Evolutionary conservation across 2,888 invertebrate species (phyloP), one percentile per base, ranked within the genome.

Genomic region (Microplitis manilae): DNA sequence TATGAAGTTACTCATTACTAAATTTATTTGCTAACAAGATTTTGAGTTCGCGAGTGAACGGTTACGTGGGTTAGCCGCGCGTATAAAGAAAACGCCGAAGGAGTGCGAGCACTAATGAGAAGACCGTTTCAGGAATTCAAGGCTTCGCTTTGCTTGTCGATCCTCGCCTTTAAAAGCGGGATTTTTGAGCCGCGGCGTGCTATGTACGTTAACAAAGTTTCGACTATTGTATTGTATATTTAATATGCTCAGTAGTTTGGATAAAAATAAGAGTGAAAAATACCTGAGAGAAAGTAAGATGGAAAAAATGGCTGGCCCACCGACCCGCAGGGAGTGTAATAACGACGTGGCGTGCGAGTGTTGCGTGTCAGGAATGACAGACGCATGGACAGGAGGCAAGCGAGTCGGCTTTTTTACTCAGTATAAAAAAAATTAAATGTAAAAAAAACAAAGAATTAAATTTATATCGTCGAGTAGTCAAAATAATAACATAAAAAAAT

Each of bases 301-400:
- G 74, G 41, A 67, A 41, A 71, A 71, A 59, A 67, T 60, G 65
- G 20, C 65, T 70, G 74, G 77, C 67, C 67, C 67, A 79, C 78
- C 82, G 83, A 83, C 82, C 84, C 82, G 82, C 79, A 77, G 73
- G 80, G 84, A 77, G 70, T 61, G 67, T 85, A 86, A 87, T 87
- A 87, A 87, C 84, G 85, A 84, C 83, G 81, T 85, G 85, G 84
- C 86, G 84, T 85, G 87, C 84, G 84, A 85, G 79, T 69, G 84
- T 87, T 87, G 89, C 89, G 88, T 88, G 88, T 85, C 83, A 79
- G 75, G 85, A 86, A 85, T 87, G 88, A 89, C 87, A 87, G 86
- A 85, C 86, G 84, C 84, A 85, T 82, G 84, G 86, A 86, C 88
- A 87, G 86, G 86, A 87, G 88, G 86, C 81, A 83, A 87, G 86